A percentile compares a stretch with the other conserved stretches of the same genome.
Conservation (phyloP, 2,113 vertebrate genomes). For the Notarius quadriscutis region DNA sequence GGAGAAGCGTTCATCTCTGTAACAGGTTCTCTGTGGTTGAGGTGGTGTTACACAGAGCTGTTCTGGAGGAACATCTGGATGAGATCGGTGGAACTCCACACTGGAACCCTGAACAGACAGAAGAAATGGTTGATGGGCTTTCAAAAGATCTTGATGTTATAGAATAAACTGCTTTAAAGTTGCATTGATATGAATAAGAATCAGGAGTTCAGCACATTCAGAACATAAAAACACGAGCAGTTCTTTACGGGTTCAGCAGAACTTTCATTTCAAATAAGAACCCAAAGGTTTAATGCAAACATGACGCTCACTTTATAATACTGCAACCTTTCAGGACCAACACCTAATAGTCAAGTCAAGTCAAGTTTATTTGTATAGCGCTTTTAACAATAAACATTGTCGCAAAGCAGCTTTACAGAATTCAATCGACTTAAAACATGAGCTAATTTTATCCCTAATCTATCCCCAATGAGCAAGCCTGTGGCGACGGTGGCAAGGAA, state of each 20-base stretch:
- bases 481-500: no score
- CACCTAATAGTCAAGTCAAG: not conserved
- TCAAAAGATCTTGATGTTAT: not conserved
- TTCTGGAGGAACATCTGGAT: conserved; percentile 17
- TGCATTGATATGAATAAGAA: not conserved
- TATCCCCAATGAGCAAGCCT: no score
- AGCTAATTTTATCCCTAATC: no score
- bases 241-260: not conserved
- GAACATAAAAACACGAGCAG: not conserved
- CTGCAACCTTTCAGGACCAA: not conserved
- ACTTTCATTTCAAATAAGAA: not conserved
- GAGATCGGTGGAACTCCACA: conserved; percentile 17
- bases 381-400: no score
- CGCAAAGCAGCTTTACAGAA: no score
- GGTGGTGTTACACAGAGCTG: conserved; percentile 5
- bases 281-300: not conserved
- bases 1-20: conserved; percentile 39
- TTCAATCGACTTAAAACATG: no score
- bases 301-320: not conserved
- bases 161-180: not conserved
- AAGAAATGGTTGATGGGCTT: not conserved
- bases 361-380: no score
- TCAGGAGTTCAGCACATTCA: not conserved
- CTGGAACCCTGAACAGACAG: conserved; percentile 15
- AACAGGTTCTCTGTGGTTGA: not conserved